These are phyloP conservation scores for Melanostoma mellinum DNA, from an alignment of 2,888 invertebrate species.

Conservation along the genomic window DNA sequence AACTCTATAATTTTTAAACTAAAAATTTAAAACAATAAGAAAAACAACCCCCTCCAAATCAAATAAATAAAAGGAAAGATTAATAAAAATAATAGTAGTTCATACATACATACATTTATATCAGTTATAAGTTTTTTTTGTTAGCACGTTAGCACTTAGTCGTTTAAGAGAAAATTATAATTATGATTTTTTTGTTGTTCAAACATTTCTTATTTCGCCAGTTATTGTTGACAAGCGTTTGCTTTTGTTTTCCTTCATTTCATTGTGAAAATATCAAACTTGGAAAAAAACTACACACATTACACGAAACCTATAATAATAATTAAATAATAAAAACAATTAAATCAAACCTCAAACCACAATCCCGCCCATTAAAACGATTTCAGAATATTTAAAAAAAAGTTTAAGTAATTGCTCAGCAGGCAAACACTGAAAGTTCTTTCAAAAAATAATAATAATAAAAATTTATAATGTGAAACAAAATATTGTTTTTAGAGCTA, in stretches of 20 bases:
- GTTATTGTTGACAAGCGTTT: slow-evolving; percentile 46
- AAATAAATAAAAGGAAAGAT: slow-evolving; percentile 50
- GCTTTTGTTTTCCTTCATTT: slow-evolving; percentile 33
- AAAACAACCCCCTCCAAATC: slow-evolving; percentile 58
- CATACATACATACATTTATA: slow-evolving; percentile 63
- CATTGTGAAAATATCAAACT: slow-evolving; percentile 57
- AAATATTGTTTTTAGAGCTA: slow-evolving; percentile 46
- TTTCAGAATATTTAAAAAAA: slow-evolving; percentile 53
- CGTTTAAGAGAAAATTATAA: slow-evolving; percentile 44
- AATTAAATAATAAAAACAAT: not conserved
- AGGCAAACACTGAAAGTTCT: slow-evolving; percentile 69
- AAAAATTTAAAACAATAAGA: slow-evolving; percentile 13
- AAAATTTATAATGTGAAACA: slow-evolving; percentile 20
- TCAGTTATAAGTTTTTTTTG: slow-evolving; percentile 74
- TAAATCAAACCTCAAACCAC: slow-evolving; percentile 54
- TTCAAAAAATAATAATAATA: not conserved
- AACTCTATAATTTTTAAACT: slow-evolving; percentile 67
- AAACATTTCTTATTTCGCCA: slow-evolving; percentile 42
- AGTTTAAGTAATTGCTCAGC: slow-evolving; percentile 50
- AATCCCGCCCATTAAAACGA: slow-evolving; percentile 71
- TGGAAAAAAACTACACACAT: slow-evolving; percentile 32
- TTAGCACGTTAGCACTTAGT: slow-evolving; percentile 46
- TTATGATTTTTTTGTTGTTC: slow-evolving; percentile 66
- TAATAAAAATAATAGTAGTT: slow-evolving; percentile 64
- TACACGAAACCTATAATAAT: slow-evolving; percentile 61